A percentile compares a stretch with the other conserved stretches of the same genome.
Conservation (phyloP, 2,888 invertebrate genomes). For the Noctua pronuba region DNA sequence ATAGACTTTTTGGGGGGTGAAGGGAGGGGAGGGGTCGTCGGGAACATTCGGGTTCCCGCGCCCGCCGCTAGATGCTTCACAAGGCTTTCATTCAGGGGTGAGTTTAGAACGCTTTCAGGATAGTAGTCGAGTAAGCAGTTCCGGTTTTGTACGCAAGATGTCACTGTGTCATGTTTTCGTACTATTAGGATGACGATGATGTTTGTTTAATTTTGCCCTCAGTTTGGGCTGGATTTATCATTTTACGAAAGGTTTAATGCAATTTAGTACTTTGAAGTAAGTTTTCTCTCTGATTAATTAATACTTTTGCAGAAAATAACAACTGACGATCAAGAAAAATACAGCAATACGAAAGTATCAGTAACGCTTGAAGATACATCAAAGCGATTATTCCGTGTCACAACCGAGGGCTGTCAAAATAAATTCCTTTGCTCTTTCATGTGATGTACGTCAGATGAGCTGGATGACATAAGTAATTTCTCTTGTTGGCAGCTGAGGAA, state of each 20-base stretch:
- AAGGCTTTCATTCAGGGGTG: conserved; percentile 67
- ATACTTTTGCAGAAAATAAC: neutral
- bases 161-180: conserved; percentile 42
- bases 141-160: conserved; percentile 57
- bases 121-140: conserved; percentile 43
- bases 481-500: conserved; percentile 26
- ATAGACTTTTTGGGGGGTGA: conserved; percentile 78
- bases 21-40: conserved; percentile 66
- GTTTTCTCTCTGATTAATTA: neutral
- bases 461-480: conserved; percentile 40
- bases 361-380: conserved; percentile 18
- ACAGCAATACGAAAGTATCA: neutral
- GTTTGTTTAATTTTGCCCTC: neutral
- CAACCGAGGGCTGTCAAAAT: conserved; percentile 44
- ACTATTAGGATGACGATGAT: too few species aligned
- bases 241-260: neutral
- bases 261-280: neutral
- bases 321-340: neutral
- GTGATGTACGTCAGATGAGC: conserved; percentile 19
- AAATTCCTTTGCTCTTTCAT: conserved; percentile 47
- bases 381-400: conserved; percentile 38
- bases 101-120: conserved; percentile 67
- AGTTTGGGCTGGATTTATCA: neutral
- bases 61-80: conserved; percentile 82
- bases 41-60: conserved; percentile 73